Conservation (phyloP, 2,113 vertebrate genomes). For the Xenotilapia flavipinnis region DNA sequence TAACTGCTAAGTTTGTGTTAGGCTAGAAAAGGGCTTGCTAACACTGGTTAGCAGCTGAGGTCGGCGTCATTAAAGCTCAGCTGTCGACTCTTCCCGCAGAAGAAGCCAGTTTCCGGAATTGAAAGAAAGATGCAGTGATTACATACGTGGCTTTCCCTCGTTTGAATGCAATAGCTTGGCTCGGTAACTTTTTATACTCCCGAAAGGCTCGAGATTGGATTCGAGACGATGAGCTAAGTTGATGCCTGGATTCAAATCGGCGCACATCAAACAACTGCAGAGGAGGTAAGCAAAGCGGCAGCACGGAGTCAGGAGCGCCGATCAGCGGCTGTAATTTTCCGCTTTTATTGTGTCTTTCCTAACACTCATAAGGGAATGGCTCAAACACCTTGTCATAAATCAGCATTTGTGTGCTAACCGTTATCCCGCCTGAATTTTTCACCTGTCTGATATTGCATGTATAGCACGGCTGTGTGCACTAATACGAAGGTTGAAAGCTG, state of each 20-base stretch:
- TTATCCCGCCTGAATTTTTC: background rate
- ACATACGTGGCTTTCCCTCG: background rate
- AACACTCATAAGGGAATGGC: background rate
- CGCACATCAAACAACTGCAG: slow-evolving; percentile 41
- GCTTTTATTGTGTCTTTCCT: background rate
- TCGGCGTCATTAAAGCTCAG: background rate
- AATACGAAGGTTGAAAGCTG: background rate
- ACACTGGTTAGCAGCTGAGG: slow-evolving; percentile 10
- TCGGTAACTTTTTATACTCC: background rate
- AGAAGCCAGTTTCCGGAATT: background rate
- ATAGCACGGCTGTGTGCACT: background rate
- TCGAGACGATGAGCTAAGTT: slow-evolving; percentile 36
- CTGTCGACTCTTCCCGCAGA: background rate
- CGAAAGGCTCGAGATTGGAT: background rate
- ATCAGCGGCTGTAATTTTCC: background rate
- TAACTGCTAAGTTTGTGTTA: background rate
- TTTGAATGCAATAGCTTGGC: background rate
- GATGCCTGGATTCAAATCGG: slow-evolving; percentile 28
- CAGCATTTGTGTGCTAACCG: background rate
- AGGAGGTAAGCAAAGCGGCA: slow-evolving; percentile 39
- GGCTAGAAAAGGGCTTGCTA: background rate
- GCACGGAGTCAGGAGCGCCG: background rate
- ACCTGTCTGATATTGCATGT: background rate
- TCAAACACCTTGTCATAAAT: background rate
- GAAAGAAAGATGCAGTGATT: background rate